Conservation (phyloP, 2,888 invertebrate genomes). For the Caenorhabditis japonica region DNA sequence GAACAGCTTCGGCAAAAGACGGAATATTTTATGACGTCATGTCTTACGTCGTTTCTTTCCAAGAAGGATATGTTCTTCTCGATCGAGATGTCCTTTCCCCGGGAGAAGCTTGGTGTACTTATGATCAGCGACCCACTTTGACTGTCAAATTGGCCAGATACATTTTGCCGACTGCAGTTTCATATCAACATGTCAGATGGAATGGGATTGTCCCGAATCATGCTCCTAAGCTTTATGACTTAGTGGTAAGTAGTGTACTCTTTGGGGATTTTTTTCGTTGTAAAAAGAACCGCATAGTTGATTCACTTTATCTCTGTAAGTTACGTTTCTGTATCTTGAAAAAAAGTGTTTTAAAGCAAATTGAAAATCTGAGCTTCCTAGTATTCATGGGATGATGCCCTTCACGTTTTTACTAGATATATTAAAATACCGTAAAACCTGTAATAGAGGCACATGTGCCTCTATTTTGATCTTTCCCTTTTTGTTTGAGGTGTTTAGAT, state of each 20-base stretch:
- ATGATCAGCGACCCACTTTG: slow-evolving; percentile 25
- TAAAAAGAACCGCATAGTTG: too few relatives aligned
- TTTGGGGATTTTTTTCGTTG: too few relatives aligned
- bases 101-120: slow-evolving; percentile 53
- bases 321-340: too few relatives aligned
- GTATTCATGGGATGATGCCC: too few relatives aligned
- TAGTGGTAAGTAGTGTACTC: slow-evolving; percentile 20
- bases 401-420: too few relatives aligned
- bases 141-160: slow-evolving; percentile 24
- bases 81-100: slow-evolving; percentile 42
- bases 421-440: too few relatives aligned
- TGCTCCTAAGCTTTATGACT: slow-evolving; percentile 35
- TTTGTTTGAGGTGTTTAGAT: too few relatives aligned
- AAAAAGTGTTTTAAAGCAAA: too few relatives aligned
- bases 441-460: too few relatives aligned
- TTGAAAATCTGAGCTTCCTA: too few relatives aligned
- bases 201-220: slow-evolving; percentile 20
- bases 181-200: slow-evolving; percentile 43
- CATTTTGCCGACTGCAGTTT: slow-evolving; percentile 19
- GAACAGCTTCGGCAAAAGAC: slow-evolving; percentile 41
- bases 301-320: too few relatives aligned
- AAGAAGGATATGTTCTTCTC: slow-evolving; percentile 44
- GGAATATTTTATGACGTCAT: slow-evolving; percentile 39
- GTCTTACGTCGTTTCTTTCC: slow-evolving; percentile 40
- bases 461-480: too few relatives aligned